Evolutionary conservation across 2,113 vertebrate genomes (phyloP).

Genomic region (Chionodraco myersi): DNA sequence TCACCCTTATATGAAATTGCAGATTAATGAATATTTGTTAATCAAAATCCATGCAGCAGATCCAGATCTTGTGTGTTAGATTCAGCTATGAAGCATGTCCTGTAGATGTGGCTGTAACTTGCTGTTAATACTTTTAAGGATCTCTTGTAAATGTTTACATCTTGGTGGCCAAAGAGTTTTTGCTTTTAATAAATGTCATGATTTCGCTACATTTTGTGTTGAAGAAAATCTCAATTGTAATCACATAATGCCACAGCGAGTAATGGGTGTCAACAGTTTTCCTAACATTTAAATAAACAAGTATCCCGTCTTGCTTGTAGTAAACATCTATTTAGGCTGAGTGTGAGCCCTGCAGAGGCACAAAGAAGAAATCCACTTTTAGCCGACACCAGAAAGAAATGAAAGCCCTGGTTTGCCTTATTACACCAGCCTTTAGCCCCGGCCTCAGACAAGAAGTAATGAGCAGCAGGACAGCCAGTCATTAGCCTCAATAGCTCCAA

Average conservation of each 20-base stretch:
- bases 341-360: constrained; percentile 17
- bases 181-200: not conserved
- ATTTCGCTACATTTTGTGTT: not conserved
- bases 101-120: not conserved
- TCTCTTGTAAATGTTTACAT: not conserved
- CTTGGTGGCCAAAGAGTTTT: not conserved
- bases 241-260: not conserved
- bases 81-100: not conserved
- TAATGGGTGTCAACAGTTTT: not conserved
- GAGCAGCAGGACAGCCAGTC: constrained; percentile 54
- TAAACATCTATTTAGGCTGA: not conserved
- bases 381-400: constrained; percentile 45
- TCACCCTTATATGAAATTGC: not conserved
- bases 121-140: not conserved
- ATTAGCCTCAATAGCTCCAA: constrained; percentile 61
- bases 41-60: not conserved
- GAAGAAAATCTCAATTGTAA: not conserved
- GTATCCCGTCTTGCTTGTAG: not conserved
- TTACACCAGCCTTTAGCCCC: constrained; percentile 55
- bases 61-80: not conserved
- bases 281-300: not conserved
- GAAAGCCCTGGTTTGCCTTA: constrained; percentile 52
- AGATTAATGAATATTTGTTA: not conserved
- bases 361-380: constrained; percentile 8
- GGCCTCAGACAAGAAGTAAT: constrained; percentile 58